Evolutionary conservation across 1,140 invertebrate genomes (phyloP).

Genomic region (Proctacanthus coquilletti): DNA sequence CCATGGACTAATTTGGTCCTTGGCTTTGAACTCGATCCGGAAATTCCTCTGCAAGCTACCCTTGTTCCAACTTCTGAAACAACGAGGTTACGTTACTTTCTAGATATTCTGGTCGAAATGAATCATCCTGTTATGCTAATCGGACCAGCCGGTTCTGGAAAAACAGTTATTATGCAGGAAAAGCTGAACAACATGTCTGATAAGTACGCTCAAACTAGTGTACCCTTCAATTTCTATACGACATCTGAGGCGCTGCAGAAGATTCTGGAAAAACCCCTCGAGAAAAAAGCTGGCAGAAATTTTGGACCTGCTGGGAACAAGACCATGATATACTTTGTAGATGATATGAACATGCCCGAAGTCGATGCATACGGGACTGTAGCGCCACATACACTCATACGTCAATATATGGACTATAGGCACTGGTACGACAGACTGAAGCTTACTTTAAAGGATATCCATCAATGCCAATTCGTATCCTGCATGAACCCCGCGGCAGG

Average conservation of each 20-base stretch:
- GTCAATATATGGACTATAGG: conserved; percentile 84
- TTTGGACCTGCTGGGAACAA: conserved; percentile 85
- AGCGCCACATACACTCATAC: conserved; percentile 81
- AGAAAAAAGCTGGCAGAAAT: conserved; percentile 88
- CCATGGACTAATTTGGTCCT: conserved; percentile 72
- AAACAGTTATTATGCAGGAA: conserved; percentile 66
- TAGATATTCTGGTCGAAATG: conserved; percentile 67
- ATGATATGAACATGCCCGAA: conserved; percentile 96
- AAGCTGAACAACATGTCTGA: conserved; percentile 62
- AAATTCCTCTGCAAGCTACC: conserved; percentile 69
- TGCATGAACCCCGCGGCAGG: conserved; percentile 95
- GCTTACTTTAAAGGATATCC: conserved; percentile 76
- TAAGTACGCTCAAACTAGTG: conserved; percentile 65
- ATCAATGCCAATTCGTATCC: conserved; percentile 82
- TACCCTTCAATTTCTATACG: conserved; percentile 91
- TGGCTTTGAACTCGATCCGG: conserved; percentile 69
- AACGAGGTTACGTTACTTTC: conserved; percentile 68
- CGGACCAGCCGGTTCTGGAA: conserved; percentile 74
- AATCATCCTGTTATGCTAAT: conserved; percentile 79
- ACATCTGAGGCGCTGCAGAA: conserved; percentile 82
- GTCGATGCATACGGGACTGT: conserved; percentile 89
- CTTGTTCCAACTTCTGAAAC: conserved; percentile 83
- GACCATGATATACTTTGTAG: conserved; percentile 83
- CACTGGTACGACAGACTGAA: conserved; percentile 82
- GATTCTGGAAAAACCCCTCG: conserved; percentile 79